Conservation (phyloP, 2,888 invertebrate genomes). For the Dysmachus trigonus region DNA sequence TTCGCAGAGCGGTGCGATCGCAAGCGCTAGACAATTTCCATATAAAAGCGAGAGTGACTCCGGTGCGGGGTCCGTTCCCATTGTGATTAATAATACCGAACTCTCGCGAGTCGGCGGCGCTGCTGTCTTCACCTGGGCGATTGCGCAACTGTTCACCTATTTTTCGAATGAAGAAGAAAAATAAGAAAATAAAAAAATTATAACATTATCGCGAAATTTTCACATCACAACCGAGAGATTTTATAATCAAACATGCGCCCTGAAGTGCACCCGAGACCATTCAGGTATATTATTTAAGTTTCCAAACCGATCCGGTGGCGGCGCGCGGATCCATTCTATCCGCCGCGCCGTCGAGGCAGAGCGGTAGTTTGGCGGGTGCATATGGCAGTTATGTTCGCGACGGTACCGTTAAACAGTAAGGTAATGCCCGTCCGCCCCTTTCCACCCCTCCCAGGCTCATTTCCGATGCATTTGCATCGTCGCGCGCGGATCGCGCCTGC, state of each 20-base stretch:
- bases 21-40: constrained; percentile 5
- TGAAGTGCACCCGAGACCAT: constrained; percentile 35
- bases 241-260: constrained; percentile 40
- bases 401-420: not conserved
- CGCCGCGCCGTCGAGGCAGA: not conserved
- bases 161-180: not conserved
- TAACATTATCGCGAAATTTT: constrained; percentile 32
- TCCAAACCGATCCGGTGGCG: not conserved
- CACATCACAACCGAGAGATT: constrained; percentile 34
- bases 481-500: constrained; percentile 15
- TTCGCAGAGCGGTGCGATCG: not conserved
- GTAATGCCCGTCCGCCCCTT: not conserved
- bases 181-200: constrained; percentile 18
- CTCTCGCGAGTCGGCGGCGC: not conserved
- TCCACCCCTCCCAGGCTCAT: not conserved
- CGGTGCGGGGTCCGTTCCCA: not conserved
- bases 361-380: not conserved
- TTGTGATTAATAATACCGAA: constrained; percentile 13
- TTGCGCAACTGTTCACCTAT: constrained; percentile 9
- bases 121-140: constrained; percentile 3
- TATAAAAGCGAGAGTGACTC: not conserved
- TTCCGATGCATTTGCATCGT: constrained; percentile 38
- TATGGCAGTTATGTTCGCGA: not conserved
- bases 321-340: constrained; percentile 20
- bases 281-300: constrained; percentile 26